phyloP scores from a whole-genome alignment of 2,888 invertebrate genomes.

The Sepiola atlantica region DNA sequence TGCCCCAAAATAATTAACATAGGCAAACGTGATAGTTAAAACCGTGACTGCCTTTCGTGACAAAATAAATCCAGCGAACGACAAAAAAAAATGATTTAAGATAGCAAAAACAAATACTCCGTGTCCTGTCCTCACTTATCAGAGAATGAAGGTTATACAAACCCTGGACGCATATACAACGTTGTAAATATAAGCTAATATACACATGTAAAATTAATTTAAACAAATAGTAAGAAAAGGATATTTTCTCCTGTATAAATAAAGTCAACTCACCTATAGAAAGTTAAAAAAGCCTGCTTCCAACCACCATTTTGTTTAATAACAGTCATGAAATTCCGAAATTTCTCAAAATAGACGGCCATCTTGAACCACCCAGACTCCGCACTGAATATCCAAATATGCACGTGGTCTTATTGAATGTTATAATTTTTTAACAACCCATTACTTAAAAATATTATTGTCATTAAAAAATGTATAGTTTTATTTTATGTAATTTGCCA shows the following conservation, averaged over 20 bases:
- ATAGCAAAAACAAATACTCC: background rate
- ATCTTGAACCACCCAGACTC: slow-evolving; percentile 51
- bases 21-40: background rate
- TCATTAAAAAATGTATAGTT: background rate
- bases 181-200: background rate
- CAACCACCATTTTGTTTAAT: slow-evolving; percentile 67
- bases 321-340: slow-evolving; percentile 57
- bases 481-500: background rate
- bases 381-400: slow-evolving; percentile 7
- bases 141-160: background rate
- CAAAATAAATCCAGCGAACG: background rate
- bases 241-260: background rate
- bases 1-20: background rate
- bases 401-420: background rate
- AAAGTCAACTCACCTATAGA: slow-evolving; percentile 57
- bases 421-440: background rate
- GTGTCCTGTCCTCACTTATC: background rate
- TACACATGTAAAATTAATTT: background rate
- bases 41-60: background rate
- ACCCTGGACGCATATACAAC: too few relatives aligned
- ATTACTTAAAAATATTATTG: background rate
- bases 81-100: too few relatives aligned
- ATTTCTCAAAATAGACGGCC: slow-evolving; percentile 64
- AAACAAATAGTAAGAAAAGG: background rate
- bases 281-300: slow-evolving; percentile 55